A percentile compares a stretch with the other conserved stretches of the same genome.
Conservation (phyloP, 2,113 vertebrate genomes). For the Clarias batrachus region DNA sequence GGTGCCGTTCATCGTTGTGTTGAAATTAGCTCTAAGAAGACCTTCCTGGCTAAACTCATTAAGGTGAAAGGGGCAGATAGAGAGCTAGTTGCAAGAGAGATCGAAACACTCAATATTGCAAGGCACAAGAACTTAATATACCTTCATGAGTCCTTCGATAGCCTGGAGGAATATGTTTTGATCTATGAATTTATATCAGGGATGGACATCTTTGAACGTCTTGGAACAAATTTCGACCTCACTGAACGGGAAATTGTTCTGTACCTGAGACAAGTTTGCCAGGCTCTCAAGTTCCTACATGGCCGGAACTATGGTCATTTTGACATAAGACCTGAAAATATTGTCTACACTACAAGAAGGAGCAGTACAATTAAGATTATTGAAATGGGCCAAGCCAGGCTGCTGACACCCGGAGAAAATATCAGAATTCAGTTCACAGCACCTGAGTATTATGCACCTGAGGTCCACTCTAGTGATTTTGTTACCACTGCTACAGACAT, state of each 20-base stretch:
- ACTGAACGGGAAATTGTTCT: constrained; percentile 91
- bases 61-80: constrained; percentile 96
- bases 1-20: constrained; percentile 89
- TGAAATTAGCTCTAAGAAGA: constrained; percentile 92
- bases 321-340: constrained; percentile 94
- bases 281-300: constrained; percentile 87
- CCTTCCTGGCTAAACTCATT: constrained; percentile 94
- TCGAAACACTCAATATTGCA: constrained; percentile 88
- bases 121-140: constrained; percentile 89
- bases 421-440: constrained; percentile 90
- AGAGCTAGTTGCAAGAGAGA: constrained; percentile 92
- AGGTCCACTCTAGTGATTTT: constrained; percentile 90
- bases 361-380: constrained; percentile 88
- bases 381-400: constrained; percentile 93
- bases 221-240: constrained; percentile 90
- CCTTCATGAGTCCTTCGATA: constrained; percentile 96
- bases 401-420: constrained; percentile 91
- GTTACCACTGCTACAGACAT: constrained; percentile 92
- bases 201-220: constrained; percentile 94
- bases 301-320: constrained; percentile 87
- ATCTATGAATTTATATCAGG: constrained; percentile 98
- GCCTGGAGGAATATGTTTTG: constrained; percentile 93
- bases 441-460: constrained; percentile 92
- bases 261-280: constrained; percentile 89
- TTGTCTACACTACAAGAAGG: constrained; percentile 90